Base-by-base conservation (phyloP, 2,113 vertebrate genomes). In the Colaptes auratus region DNA sequence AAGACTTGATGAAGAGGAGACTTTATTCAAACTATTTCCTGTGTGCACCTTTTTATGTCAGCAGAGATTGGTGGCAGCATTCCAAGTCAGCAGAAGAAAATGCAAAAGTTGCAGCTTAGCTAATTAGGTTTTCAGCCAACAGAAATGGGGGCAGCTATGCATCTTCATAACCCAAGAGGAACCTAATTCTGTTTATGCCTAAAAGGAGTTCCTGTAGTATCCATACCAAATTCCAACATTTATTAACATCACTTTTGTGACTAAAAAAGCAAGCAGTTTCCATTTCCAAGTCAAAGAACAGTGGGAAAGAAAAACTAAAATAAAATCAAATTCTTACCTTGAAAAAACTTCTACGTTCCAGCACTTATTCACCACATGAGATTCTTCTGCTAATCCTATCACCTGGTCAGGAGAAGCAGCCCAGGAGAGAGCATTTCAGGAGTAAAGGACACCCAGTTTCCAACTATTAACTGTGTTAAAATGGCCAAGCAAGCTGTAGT, bases 71-170 rank as follows among this genome's bases (percentile, higher is more conserved):
- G 44, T 58, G 28, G 14, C 65, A 50, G 79, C 59, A 59, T 89
- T 79, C 88, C 56, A 73, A 79, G 82, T 28, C 35, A 79, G 75
- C 56, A 85, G 79, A 60, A 89, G 75, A 88, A 91, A 91, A 92
- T 28, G 48, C 12, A 4, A 0, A n/a, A 70, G 79, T 77, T 89
- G 50, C 69, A 52, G 28, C 72, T 56, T 44, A 73, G 55, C 64
- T 88, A 72, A 80, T 73, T 44, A 95, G 59, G 23, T 50, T 35
- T 36, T 80, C 56, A 60, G 67, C 56, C 78, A 56, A 67, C 10
- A 77, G 9, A 75, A 89, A 73, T 1, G 10, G 27, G 9, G 23
- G 8, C 2, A 14, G 24, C 64, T 73, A 53, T 12, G 14, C 25
- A 11, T 33, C 48, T 52, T 66, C 5, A 9, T 56, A 89, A 69